A percentile compares a stretch with the other conserved stretches of the same genome.
Evolutionary conservation across 2,888 invertebrate genomes (phyloP).

Genomic region (Phorcus lineatus): DNA sequence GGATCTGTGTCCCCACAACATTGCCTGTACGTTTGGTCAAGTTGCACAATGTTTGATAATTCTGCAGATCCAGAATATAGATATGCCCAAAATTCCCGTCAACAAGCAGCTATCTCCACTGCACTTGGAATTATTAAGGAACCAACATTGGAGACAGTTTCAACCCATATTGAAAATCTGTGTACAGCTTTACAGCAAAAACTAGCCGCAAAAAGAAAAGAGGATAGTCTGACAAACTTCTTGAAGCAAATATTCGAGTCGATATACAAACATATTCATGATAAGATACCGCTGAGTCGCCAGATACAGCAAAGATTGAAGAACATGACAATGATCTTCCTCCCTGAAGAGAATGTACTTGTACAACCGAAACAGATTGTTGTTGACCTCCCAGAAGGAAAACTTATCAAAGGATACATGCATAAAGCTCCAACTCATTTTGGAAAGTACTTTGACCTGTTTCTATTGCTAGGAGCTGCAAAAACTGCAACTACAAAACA

Average conservation of each 20-base stretch:
- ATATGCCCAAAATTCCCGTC: background rate
- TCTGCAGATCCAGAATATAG: background rate
- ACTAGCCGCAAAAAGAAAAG: background rate
- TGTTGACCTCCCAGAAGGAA: background rate
- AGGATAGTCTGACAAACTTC: background rate
- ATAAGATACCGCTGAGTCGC: background rate
- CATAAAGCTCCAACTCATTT: constrained; percentile 46
- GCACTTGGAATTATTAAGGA: background rate
- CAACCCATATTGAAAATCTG: background rate
- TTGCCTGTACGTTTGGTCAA: background rate
- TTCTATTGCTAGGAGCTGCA: constrained; percentile 47
- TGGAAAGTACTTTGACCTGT: constrained; percentile 46
- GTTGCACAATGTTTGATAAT: background rate
- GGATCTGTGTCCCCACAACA: background rate
- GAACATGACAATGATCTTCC: background rate
- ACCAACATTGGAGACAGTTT: background rate
- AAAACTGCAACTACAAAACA: constrained; percentile 41
- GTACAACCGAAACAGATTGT: background rate
- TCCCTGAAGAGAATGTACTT: background rate
- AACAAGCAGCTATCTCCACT: background rate
- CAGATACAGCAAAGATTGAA: background rate
- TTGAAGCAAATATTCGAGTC: background rate
- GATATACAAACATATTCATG: background rate
- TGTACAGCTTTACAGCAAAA: background rate
- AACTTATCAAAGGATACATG: constrained; percentile 38